Evolutionary conservation across 2,797 vertebrate species (phyloP).

Genomic region (Babyrousa celebensis): DNA sequence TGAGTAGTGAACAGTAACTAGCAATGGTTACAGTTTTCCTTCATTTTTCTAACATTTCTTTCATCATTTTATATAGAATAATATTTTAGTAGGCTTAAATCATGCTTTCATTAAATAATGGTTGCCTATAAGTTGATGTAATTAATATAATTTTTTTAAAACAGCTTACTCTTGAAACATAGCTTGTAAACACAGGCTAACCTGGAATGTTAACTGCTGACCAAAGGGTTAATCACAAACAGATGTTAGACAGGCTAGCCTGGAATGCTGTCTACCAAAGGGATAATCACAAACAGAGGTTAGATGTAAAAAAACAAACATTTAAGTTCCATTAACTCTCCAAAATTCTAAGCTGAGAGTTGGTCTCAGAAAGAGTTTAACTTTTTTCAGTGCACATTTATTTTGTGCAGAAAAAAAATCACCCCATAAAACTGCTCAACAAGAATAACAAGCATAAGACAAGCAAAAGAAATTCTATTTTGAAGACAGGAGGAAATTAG

Average conservation of each 20-base stretch:
- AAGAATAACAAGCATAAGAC: not conserved
- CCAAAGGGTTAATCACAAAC: constrained; percentile 27
- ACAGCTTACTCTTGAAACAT: not conserved
- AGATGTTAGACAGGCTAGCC: constrained; percentile 28
- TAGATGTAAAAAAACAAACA: not conserved
- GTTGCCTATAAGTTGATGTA: not conserved
- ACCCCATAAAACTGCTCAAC: not conserved
- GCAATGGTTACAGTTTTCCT: not conserved
- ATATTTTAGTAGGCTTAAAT: not conserved
- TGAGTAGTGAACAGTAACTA: not conserved
- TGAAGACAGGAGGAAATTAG: not conserved
- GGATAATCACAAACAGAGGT: constrained; percentile 35
- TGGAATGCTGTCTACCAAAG: constrained; percentile 5
- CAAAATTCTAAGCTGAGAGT: constrained; percentile 12
- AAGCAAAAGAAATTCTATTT: not conserved
- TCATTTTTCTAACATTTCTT: not conserved
- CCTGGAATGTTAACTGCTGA: not conserved
- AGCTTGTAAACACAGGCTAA: constrained; percentile 57
- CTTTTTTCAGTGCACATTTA: not conserved
- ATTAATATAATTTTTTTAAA: not conserved
- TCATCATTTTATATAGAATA: constrained; percentile 45
- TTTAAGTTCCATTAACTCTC: constrained; percentile 5
- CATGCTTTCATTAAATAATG: not conserved
- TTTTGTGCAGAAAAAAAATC: constrained; percentile 38
- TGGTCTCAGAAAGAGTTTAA: not conserved